Evolutionary conservation across 2,888 invertebrate genomes (phyloP), one percentile per base, ranked within the genome.

Genomic region (Vanessa cardui): DNA sequence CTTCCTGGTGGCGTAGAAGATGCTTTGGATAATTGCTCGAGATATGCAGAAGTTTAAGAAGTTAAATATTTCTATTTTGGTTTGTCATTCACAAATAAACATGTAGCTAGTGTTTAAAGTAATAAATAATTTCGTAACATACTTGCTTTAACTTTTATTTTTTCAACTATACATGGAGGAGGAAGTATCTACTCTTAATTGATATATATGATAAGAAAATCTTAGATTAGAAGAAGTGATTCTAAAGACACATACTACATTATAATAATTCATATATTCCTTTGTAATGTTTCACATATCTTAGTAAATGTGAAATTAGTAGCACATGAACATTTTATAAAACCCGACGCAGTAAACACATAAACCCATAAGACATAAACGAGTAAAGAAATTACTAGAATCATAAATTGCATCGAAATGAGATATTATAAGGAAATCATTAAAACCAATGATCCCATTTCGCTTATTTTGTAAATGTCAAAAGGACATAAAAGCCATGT

Each of bases 401-500:
- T 8, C 12, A 18, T 56, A 56, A 39, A 56, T 56, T 56, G 12
- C n/a, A 33, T 9, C 56, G 9, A 56, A 56, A 56, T 56, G 33
- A 58, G 64, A 64, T 58, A 49, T 31, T 31, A 59, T 26, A 54
- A 45, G 33, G 68, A 63, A 68, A 54, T 54, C 62, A 58, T 66
- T 66, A 47, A 52, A 46, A 46, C 15, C 52, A 7, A 26, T 52
- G 39, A 18, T 16, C 26, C 12, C n/a, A 66, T 66, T 66, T 61
- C 56, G 61, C 47, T 66, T 56, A 66, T 61, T 61, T 66, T 61
- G 54, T 54, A 52, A 64, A 44, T 52, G 54, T 61, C 33, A 58
- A 66, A 31, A 59, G 54, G 39, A 49, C 18, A 58, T 66, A 69
- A 59, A 69, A 16, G n/a, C 52, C 49, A 31, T 54, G 39, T 49